Percentiles rank a stretch among this genome's conserved stretches.
Conservation (phyloP, 2,797 vertebrate genomes). For the Danio jaintianensis region DNA sequence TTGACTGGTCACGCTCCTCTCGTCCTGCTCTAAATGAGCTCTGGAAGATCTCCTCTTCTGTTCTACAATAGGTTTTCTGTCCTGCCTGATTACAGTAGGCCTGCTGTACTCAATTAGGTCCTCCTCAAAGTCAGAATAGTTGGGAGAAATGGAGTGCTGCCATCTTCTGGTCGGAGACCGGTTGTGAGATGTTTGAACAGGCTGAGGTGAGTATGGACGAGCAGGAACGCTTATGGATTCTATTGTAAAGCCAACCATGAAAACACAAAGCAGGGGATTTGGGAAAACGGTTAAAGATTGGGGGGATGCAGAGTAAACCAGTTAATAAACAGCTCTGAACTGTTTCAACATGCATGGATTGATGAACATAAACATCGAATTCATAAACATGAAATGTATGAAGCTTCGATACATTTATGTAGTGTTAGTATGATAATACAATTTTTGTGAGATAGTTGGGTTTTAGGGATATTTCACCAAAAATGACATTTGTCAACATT, state of each 20-base stretch:
- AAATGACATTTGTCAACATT: not conserved
- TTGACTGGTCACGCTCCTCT: constrained; percentile 57
- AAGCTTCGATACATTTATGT: not conserved
- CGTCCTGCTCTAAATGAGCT: constrained; percentile 48
- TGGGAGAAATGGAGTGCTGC: constrained; percentile 64
- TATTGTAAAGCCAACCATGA: constrained; percentile 80
- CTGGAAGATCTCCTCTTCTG: constrained; percentile 20
- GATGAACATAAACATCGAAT: not conserved
- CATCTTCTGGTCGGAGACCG: constrained; percentile 65
- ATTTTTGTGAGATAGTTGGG: not conserved
- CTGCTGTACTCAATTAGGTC: constrained; percentile 51
- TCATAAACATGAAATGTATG: no score
- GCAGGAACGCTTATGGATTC: constrained; percentile 66
- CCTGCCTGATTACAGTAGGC: not conserved
- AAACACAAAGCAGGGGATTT: constrained; percentile 78
- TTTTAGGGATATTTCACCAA: not conserved
- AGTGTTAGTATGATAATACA: not conserved
- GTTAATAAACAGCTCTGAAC: constrained; percentile 16
- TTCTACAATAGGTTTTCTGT: not conserved
- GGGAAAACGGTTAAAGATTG: constrained; percentile 63
- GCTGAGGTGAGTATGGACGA: constrained; percentile 57
- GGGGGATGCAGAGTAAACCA: constrained; percentile 44
- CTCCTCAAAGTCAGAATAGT: constrained; percentile 56
- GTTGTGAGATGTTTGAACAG: constrained; percentile 57
- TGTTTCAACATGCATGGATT: not conserved